Percentiles rank a stretch among this genome's conserved stretches.
Conservation (phyloP, 92 coral and sea anemone species). For the Chrysogorgia sp. region DNA sequence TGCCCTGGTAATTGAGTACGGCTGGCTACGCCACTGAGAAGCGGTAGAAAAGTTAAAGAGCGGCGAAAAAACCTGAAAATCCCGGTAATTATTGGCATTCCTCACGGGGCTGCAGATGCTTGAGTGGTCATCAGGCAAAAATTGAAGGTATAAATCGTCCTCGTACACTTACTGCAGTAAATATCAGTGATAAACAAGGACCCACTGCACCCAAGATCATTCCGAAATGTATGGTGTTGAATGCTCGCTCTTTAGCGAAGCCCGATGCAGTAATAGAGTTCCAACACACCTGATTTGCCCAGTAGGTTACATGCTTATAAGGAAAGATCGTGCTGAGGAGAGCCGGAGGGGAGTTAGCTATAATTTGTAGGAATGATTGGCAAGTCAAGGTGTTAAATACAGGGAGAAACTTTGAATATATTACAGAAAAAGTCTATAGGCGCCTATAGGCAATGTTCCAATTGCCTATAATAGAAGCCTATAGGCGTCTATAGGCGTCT, state of each 20-base stretch:
- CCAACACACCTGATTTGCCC: slow-evolving; percentile 53
- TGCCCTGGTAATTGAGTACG: too few species aligned
- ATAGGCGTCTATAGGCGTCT: too few species aligned
- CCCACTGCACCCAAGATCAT: slow-evolving; percentile 53
- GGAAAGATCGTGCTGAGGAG: slow-evolving; percentile 31
- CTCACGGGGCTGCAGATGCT: too few species aligned
- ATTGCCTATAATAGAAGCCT: too few species aligned
- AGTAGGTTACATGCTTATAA: slow-evolving; percentile 12
- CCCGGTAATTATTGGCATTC: too few species aligned
- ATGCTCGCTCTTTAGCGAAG: slow-evolving; percentile 57
- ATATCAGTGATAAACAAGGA: slow-evolving; percentile 14
- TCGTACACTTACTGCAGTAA: slow-evolving; percentile 11
- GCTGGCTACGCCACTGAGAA: too few species aligned
- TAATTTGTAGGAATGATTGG: slow-evolving; percentile 39
- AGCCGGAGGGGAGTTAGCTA: slow-evolving; percentile 40
- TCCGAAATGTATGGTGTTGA: slow-evolving; percentile 56
- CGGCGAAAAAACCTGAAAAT: too few species aligned
- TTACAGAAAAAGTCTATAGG: too few species aligned
- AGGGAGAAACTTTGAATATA: slow-evolving; percentile 51
- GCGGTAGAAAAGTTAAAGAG: too few species aligned
- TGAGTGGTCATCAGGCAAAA: too few species aligned
- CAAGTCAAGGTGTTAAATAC: too few species aligned
- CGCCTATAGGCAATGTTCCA: too few species aligned
- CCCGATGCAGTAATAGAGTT: slow-evolving; percentile 55
- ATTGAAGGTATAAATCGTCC: background rate